Base-by-base conservation (phyloP, 2,113 vertebrate species). In the Struthio camelus region DNA sequence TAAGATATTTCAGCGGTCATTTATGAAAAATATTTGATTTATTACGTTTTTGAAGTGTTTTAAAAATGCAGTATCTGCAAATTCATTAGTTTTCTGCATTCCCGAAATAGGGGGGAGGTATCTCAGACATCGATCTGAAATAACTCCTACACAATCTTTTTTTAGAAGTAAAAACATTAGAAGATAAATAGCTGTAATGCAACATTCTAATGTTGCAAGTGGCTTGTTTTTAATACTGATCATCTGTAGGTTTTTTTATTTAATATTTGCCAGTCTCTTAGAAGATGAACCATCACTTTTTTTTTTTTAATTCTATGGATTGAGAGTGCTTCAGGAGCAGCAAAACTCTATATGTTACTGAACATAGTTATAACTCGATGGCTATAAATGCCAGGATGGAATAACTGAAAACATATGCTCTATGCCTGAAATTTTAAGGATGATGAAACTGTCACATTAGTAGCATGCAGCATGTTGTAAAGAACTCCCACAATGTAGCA, bases 361-460 rank as follows among this genome's bases (percentile, higher is more conserved):
- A 87, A 82, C 23, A 66, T 59, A 90, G 78, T 94, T 93, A 80
- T 80, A 97, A 97, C 79, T 94, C 18, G 0, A 87, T 91, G 76
- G 83, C 75, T 93, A 84, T 85, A 94, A 77, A 97, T 95, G 79
- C 75, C 90, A 89, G 65, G 70, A 71, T 5, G 58, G 81, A 97
- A 88, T 90, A 97, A 87, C 75, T 93, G 84, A 95, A 96, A 97
- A 85, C 81, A 97, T 94, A 97, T 94, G 87, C 44, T 95, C 89
- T 95, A 82, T 89, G 92, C 90, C 92, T 97, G 93, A 97, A 97
- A 96, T 96, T 93, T 97, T 97, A 97, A 96, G 85, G 94, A 97
- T 95, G 95, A 97, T 97, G 87, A 97, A 97, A 96, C 80, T 94
- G 93, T 89, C 94, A 96, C 51, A 94, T 93, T 81, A 96, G 91